Base-by-base conservation (phyloP, 2,888 invertebrate genomes). In the Xanthorhoe designata region DNA sequence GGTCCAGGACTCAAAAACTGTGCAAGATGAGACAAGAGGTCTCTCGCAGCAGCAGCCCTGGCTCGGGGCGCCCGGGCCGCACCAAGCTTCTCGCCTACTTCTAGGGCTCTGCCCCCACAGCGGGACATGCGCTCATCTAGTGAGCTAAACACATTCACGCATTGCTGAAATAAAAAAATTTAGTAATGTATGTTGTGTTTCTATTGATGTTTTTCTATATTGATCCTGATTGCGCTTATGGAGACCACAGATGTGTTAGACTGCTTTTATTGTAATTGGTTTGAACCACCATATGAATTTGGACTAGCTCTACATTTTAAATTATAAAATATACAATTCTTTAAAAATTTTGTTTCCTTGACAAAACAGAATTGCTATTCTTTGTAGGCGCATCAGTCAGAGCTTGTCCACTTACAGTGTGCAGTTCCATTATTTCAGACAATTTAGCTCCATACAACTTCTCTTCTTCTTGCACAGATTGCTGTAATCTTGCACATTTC, bases 21-120 rank as follows among this genome's bases (percentile, higher is more conserved):
- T 2, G 97, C 96, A 73, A 98, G 96, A 87, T 99, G 97, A 64
- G 96, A 97, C 94, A 99, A 96, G 24, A 99, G 89, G 80, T 97
- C 97, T 79, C 98, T 96, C 0, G 99, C 99, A 80, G 99, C 99
- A 0, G 98, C 98, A 0, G 99, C 98, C 66, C 99, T 94, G 15
- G 98, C 97, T 64, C 99, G 92, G 0, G 99, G 99, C 0, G 97
- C 98, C 83, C 99, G 97, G 0, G 99, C 98, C 72, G 98, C 98
- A 79, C 99, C 99, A 52, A 99, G 93, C 85, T 99, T 99, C 89
- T 99, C 99, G 0, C 99, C 99, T n/a, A 99, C 95, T 89, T 99
- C 99, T 54, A 99, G 96, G 0, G 99, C 99, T 90, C 99, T 98
- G 0, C 98, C 98, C 0, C 99, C 99, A 52, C 99, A 99, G 64